phyloP scores from a whole-genome alignment of 1,140 invertebrate genomes.

The Bombus terrestris region DNA sequence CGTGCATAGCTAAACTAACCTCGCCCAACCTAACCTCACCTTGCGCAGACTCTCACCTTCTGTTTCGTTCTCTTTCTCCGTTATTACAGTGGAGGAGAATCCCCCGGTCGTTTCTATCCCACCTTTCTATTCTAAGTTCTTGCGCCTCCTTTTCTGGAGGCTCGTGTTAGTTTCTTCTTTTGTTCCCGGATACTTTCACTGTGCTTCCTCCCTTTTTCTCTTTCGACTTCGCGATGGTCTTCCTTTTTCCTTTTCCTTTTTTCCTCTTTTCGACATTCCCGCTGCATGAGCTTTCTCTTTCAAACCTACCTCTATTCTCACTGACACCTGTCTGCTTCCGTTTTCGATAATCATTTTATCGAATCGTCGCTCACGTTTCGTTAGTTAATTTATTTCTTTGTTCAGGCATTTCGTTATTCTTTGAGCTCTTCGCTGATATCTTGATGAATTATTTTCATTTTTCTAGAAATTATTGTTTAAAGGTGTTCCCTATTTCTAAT shows the following conservation, averaged over 20 bases:
- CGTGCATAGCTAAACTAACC: slow-evolving; percentile 41
- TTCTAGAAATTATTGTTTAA: too few relatives aligned
- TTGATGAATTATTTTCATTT: too few relatives aligned
- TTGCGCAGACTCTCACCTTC: slow-evolving; percentile 56
- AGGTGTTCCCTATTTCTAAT: too few relatives aligned
- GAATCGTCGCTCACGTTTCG: too few relatives aligned
- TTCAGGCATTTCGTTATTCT: too few relatives aligned
- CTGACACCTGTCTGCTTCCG: too few relatives aligned
- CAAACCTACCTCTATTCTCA: too few relatives aligned
- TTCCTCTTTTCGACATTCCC: background rate
- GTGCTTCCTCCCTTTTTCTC: background rate
- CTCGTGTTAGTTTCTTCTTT: background rate
- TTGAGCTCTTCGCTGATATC: too few relatives aligned
- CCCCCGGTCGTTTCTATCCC: background rate
- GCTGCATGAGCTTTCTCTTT: background rate
- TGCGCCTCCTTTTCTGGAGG: background rate
- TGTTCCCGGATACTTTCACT: background rate
- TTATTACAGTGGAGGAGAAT: background rate
- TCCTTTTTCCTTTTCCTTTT: background rate
- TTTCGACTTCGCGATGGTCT: background rate
- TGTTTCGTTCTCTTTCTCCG: slow-evolving; percentile 26
- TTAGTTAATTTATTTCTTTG: too few relatives aligned
- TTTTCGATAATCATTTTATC: too few relatives aligned
- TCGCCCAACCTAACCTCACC: slow-evolving; percentile 46
- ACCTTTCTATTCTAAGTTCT: slow-evolving; percentile 2